A percentile compares a stretch with the other conserved stretches of the same genome.
Evolutionary conservation across 1,140 invertebrate genomes (phyloP).

Genomic region (Chironomus striatipennis): DNA sequence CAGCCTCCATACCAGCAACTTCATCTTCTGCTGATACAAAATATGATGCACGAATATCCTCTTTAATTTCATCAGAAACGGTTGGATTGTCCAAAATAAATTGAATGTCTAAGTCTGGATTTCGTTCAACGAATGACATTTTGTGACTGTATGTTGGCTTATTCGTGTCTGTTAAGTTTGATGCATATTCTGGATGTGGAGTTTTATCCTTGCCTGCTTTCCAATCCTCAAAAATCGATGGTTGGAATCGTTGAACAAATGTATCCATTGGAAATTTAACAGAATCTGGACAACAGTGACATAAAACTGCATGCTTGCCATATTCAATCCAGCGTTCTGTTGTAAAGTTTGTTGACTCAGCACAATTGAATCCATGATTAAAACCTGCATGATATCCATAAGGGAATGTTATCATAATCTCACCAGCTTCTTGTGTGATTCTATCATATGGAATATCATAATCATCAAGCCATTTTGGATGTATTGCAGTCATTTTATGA

Average conservation of each 20-base stretch:
- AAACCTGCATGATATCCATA: conserved; percentile 96
- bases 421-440: conserved; percentile 93
- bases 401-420: conserved; percentile 99
- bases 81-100: conserved; percentile 40
- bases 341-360: conserved; percentile 99
- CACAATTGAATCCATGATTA: conserved; percentile 98
- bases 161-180: conserved; percentile 39
- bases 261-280: conserved; percentile 98
- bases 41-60: conserved; percentile 37
- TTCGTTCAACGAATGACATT: conserved; percentile 39
- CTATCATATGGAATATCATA: conserved; percentile 94
- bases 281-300: conserved; percentile 52
- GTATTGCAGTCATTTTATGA: conserved; percentile 98
- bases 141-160: conserved; percentile 1
- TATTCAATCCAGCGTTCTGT: conserved; percentile 96
- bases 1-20: conserved; percentile 26
- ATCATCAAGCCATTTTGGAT: conserved; percentile 83
- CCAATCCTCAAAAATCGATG: conserved; percentile 63
- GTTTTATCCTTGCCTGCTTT: conserved; percentile 74
- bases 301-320: conserved; percentile 82
- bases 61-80: conserved; percentile 39
- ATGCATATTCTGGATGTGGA: conserved; percentile 84
- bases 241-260: conserved; percentile 91
- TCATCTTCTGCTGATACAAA: conserved; percentile 32
- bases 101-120: conserved; percentile 39